Evolutionary conservation across 2,888 invertebrate species (phyloP).

Genomic region (Rosalia funebris): DNA sequence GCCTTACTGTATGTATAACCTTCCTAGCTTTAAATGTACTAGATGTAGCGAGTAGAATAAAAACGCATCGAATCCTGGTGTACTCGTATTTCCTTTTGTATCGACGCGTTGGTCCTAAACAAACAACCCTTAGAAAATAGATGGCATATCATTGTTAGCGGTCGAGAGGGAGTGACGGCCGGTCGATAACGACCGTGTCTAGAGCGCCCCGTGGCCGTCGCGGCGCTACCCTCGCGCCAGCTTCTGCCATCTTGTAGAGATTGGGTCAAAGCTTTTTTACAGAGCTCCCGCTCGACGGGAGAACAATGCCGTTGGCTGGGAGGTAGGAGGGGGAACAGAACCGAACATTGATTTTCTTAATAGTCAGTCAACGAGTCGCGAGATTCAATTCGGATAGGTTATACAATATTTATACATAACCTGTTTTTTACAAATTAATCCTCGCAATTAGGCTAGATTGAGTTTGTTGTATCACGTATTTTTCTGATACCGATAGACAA

Average conservation of each 20-base stretch:
- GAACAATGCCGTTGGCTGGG: slow-evolving; percentile 30
- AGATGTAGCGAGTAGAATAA: slow-evolving; percentile 47
- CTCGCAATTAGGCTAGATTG: no score
- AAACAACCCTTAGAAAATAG: slow-evolving; percentile 14
- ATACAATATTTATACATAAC: no score
- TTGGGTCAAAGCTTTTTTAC: slow-evolving; percentile 14
- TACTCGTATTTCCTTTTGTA: slow-evolving; percentile 11
- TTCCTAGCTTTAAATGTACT: slow-evolving; percentile 44
- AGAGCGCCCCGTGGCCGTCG: slow-evolving; percentile 2
- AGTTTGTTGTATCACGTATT: no score
- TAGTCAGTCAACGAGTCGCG: slow-evolving; percentile 12
- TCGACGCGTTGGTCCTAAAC: slow-evolving; percentile 1
- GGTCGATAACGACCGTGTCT: slow-evolving; percentile 27
- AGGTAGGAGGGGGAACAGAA: slow-evolving; percentile 14
- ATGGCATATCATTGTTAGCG: slow-evolving; percentile 35
- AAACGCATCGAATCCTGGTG: slow-evolving; percentile 28
- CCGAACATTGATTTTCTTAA: slow-evolving; percentile 36
- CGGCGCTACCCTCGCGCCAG: slow-evolving; percentile 28
- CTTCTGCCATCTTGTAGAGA: slow-evolving; percentile 39
- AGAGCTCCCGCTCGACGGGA: slow-evolving; percentile 25
- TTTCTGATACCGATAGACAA: no score
- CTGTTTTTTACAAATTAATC: no score
- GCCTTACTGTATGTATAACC: slow-evolving; percentile 22
- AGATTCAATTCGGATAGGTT: not conserved
- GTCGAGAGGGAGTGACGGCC: slow-evolving; percentile 38